Evolutionary conservation across 1,140 invertebrate genomes (phyloP), one percentile per base, ranked within the genome.

Genomic region (Hirudo medicinalis): DNA sequence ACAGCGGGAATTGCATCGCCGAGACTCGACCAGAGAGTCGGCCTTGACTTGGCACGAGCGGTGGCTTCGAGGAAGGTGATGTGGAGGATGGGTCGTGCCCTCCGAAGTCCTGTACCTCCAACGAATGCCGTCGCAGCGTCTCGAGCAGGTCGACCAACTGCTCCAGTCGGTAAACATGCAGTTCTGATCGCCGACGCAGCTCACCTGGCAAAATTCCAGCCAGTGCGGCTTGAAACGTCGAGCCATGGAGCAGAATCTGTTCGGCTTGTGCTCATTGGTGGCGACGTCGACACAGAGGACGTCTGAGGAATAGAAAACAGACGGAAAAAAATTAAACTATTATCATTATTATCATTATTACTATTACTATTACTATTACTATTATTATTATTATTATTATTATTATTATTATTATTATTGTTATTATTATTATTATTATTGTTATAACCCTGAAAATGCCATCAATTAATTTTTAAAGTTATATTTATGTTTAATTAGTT

Each of bases 131-230:
- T 57, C 22, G 63, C 72, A 73, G 32, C 72, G 29, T 27, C 29
- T 43, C 11, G 54, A 55, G 60, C 72, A 73, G 2, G 25, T 27
- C 29, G 32, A 54, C 72, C 72, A 73, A 54, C 49, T 25, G n/a
- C 36, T 53, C 72, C 72, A 73, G 1, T 70, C 54, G 49, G 72
- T 71, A 40, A 73, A 71, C 17, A 25, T 20, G 63, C 72, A 73
- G 53, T 54, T 57, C 22, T n/a, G 53, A 20, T 69, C 43, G 22
- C 57, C 72, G 9, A 49, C 53, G n/a, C 53, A 60, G 6, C 22
- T 17, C n/a, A 73, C 69, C 43, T 63, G 53, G 43, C 72, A 73
- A 13, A n/a, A 9, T 36, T 66, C 43, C 25, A 43, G 27, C 36
- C 32, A 22, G 11, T 72, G 60, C 0, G 71, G 71, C 63, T 67